phyloP scores from a whole-genome alignment of 2,888 invertebrate genomes.

The Atherix ibis region DNA sequence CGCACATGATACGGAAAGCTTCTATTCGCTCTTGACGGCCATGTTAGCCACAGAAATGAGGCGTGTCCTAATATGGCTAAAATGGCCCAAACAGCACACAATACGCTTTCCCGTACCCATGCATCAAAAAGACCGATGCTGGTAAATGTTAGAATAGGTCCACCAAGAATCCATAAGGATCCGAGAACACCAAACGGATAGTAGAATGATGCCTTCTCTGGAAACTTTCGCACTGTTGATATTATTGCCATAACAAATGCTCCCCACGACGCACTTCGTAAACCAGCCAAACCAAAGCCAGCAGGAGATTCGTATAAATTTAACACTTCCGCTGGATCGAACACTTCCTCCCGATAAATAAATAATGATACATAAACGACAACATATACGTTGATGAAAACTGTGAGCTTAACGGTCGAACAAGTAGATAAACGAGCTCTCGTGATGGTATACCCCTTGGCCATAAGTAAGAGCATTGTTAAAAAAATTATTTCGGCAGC shows the following conservation, averaged over 20 bases:
- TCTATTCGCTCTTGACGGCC: constrained; percentile 72
- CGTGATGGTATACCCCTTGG: constrained; percentile 83
- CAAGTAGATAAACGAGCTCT: constrained; percentile 58
- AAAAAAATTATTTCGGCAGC: constrained; percentile 61
- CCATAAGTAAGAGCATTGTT: constrained; percentile 62
- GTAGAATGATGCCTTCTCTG: constrained; percentile 69
- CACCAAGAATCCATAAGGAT: constrained; percentile 74
- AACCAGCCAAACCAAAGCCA: constrained; percentile 62
- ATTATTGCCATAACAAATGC: constrained; percentile 50
- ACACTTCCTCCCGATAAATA: constrained; percentile 68
- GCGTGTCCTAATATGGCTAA: constrained; percentile 52
- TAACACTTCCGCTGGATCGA: constrained; percentile 80
- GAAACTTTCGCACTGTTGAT: constrained; percentile 61
- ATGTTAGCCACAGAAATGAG: constrained; percentile 57
- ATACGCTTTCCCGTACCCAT: constrained; percentile 64
- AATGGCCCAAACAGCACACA: constrained; percentile 48
- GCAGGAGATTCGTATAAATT: constrained; percentile 85
- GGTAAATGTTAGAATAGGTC: constrained; percentile 60
- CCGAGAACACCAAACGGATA: constrained; percentile 68
- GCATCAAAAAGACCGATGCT: constrained; percentile 66
- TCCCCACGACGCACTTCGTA: constrained; percentile 65
- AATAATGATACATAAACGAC: constrained; percentile 60
- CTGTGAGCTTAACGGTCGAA: constrained; percentile 58
- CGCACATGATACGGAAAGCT: constrained; percentile 85
- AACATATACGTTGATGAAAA: constrained; percentile 64